Evolutionary conservation across 1,140 invertebrate species (phyloP), one percentile per base, ranked within the genome.

Genomic region (Helicoverpa armigera): DNA sequence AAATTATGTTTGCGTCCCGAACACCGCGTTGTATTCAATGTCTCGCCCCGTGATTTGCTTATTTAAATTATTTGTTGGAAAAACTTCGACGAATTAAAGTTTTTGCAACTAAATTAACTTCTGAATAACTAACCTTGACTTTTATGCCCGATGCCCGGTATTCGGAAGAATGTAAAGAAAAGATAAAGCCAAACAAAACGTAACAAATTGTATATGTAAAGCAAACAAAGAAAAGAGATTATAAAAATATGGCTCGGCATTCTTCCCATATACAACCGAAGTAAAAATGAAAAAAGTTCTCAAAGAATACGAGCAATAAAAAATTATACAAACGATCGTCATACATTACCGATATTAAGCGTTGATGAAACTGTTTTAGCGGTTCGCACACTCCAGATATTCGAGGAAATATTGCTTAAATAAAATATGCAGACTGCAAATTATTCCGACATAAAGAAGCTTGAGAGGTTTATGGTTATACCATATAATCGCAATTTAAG

Each of bases 1-100:
- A 93, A 94, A 94, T 94, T 93, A 94, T 94, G 88, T 92, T 91
- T 91, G 89, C 89, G 87, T 84, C 86, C 85, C 86, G 85, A 88
- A 90, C 85, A 88, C 85, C 86, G 85, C 83, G 75, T 87, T 88
- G 83, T 90, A 87, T 91, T 90, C 86, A 90, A 89, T 88, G 56
- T 77, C 48, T 54, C 56, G 18, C 60, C 18, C 58, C 14, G 23
- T 53, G 74, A 65, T 77, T 77, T 65, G 60, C 74, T 77, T 77
- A 77, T 77, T 77, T 16, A 48, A 77, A 77, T 53, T 53, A 77
- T 77, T 65, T 65, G 63, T 67, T 67, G 2, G 35, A 35, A 67
- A 67, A 67, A 67, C 31, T 67, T 67, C 10, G 61, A 16, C 35
- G 35, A 43, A 43, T 65, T 48, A 67, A 67, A 48, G 63, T 67